Base-by-base conservation (phyloP, 2,113 vertebrate species). In the Amphilophus citrinellus region DNA sequence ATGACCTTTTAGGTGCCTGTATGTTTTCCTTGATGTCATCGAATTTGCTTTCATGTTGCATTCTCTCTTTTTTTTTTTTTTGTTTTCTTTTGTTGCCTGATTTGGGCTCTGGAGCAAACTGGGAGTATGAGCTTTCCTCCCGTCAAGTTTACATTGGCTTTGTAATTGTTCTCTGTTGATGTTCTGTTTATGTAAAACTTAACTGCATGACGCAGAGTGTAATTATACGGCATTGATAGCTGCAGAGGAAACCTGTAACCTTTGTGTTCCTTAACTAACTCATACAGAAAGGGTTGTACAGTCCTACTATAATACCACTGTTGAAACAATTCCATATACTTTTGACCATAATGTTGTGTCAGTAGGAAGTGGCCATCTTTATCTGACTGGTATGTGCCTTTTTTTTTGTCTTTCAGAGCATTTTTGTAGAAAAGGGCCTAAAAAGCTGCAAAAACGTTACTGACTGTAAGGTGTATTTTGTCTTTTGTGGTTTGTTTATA, bases 11-110 rank as follows among this genome's bases (percentile, higher is more conserved):
- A 89, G 87, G 92, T 94, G 89, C 91, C 83, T 92, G 86, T 87
- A 87, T 87, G 60, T 89, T 90, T 96, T 94, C 75, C 95, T 95
- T 91, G 88, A 92, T 96, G 94, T 82, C 87, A 94, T 95, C 96
- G 93, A 95, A 83, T 96, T 95, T 93, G 92, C 95, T 96, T 96
- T 96, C 95, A 95, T 94, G 91, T 92, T 93, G 84, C 91, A 90
- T 93, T 94, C 89, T 87, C 42, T 0, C 79, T 84, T 66, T 63
- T 84, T 83, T 39, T 10, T 39, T 10, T 76, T 86, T 83, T 57
- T 17, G 27, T 24, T 88, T 88, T 61, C 17, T 32, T 83, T 56
- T 89, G 47, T 89, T 82, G 80, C 85, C 84, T 87, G 80, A 87
- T 86, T 86, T 90, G 47, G 78, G 79, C 89, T 91, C 84, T 61